Percentiles rank a stretch among this genome's conserved stretches.
phyloP scores from a whole-genome alignment of 2,113 vertebrate species.

The Numida meleagris region DNA sequence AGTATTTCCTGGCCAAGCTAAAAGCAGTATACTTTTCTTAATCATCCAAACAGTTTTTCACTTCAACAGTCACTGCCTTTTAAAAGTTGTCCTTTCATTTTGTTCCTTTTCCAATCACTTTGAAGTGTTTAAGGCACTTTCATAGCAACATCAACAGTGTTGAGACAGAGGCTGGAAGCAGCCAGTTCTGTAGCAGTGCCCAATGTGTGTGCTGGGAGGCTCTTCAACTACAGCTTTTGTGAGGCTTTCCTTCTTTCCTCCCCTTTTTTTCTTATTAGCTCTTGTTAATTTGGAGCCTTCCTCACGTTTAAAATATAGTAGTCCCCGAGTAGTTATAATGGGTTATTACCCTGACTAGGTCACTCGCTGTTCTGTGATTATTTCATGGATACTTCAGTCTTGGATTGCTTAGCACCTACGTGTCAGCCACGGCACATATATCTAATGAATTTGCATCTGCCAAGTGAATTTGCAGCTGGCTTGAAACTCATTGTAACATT shows the following conservation, averaged over 20 bases:
- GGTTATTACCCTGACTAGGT: neutral
- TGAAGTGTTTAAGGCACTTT: neutral
- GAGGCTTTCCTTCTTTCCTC: neutral
- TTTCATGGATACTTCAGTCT: neutral
- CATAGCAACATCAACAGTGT: neutral
- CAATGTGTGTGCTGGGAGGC: neutral
- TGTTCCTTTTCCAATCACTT: neutral
- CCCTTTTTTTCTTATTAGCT: neutral
- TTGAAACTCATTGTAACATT: neutral
- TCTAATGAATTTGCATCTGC: neutral
- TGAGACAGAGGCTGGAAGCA: neutral
- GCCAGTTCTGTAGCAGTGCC: accelerated
- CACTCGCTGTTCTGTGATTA: constrained; percentile 2
- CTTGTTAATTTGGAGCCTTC: neutral
- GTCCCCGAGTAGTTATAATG: neutral
- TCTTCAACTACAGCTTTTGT: neutral
- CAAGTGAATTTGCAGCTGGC: neutral
- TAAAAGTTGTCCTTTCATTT: neutral
- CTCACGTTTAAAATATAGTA: neutral
- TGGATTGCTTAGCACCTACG: neutral
- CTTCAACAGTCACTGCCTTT: neutral
- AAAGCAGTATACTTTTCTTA: neutral
- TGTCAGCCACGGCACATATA: neutral
- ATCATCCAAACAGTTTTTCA: neutral
- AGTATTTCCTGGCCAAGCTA: neutral